Evolutionary conservation across 2,888 invertebrate species (phyloP).

Genomic region (Ormyrus labotus): DNA sequence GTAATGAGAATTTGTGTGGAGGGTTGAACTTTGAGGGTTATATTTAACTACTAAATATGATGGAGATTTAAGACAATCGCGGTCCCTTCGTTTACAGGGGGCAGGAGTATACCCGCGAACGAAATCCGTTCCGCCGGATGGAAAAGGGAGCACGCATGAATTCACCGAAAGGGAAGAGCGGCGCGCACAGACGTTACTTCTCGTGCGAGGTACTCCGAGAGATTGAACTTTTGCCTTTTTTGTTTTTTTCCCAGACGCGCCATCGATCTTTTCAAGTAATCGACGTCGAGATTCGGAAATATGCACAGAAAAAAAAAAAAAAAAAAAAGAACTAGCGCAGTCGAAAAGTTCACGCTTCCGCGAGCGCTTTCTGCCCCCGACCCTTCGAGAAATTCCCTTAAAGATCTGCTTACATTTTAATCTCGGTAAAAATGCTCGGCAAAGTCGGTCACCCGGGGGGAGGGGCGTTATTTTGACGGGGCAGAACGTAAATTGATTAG

Average conservation of each 20-base stretch:
- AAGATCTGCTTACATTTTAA: constrained; percentile 8
- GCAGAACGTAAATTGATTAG: constrained; percentile 47
- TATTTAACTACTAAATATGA: too few species aligned
- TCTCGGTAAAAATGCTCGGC: not conserved
- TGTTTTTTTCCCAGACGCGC: constrained; percentile 21
- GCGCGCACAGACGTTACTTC: constrained; percentile 1
- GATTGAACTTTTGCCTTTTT: constrained; percentile 42
- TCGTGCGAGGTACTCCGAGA: constrained; percentile 34
- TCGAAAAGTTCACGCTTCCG: constrained; percentile 29
- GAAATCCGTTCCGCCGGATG: not conserved
- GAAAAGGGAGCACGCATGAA: not conserved
- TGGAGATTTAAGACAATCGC: too few species aligned
- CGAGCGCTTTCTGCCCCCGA: constrained; percentile 14
- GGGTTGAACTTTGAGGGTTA: too few species aligned
- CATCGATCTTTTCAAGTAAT: constrained; percentile 47
- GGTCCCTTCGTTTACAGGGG: not conserved
- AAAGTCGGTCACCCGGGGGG: not conserved
- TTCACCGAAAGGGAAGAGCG: not conserved
- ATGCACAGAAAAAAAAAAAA: constrained; percentile 1
- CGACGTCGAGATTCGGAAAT: constrained; percentile 28
- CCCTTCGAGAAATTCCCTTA: constrained; percentile 8
- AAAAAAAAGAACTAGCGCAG: not conserved
- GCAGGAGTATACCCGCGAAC: not conserved
- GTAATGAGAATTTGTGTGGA: too few species aligned
- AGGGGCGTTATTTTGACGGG: constrained; percentile 34